These are phyloP conservation scores for Theristicus caerulescens DNA, from an alignment of 2,113 vertebrate genomes.

Conservation along the genomic window DNA sequence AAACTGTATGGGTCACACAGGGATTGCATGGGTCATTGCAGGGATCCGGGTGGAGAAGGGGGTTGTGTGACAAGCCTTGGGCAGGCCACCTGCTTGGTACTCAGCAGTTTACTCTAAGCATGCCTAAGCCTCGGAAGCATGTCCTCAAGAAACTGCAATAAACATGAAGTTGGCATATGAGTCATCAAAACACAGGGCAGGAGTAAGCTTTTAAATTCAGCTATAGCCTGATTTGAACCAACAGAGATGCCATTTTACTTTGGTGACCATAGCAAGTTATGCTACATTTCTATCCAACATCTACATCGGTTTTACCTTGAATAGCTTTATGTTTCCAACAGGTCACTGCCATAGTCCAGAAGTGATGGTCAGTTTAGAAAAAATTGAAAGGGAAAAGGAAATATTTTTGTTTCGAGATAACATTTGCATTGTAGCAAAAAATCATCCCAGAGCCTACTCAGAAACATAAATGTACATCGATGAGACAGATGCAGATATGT, in stretches of 20 bases:
- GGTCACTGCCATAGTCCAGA: not conserved
- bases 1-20: not conserved
- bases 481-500: not conserved
- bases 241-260: not conserved
- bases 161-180: slow-evolving; percentile 9
- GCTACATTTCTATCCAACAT: not conserved
- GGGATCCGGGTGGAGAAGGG: not conserved
- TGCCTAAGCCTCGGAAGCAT: not conserved
- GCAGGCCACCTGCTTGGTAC: not conserved
- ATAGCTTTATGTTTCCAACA: not conserved
- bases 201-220: not conserved
- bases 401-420: not conserved
- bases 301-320: not conserved
- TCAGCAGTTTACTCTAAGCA: not conserved
- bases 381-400: not conserved
- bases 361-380: not conserved
- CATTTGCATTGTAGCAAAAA: not conserved
- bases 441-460: not conserved
- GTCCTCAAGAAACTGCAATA: not conserved
- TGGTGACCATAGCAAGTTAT: not conserved
- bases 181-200: not conserved
- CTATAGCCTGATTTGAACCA: not conserved
- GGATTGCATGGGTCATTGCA: not conserved
- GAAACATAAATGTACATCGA: not conserved
- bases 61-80: not conserved